Conservation (phyloP, 2,888 invertebrate genomes). For the Lithophane leautieri region DNA sequence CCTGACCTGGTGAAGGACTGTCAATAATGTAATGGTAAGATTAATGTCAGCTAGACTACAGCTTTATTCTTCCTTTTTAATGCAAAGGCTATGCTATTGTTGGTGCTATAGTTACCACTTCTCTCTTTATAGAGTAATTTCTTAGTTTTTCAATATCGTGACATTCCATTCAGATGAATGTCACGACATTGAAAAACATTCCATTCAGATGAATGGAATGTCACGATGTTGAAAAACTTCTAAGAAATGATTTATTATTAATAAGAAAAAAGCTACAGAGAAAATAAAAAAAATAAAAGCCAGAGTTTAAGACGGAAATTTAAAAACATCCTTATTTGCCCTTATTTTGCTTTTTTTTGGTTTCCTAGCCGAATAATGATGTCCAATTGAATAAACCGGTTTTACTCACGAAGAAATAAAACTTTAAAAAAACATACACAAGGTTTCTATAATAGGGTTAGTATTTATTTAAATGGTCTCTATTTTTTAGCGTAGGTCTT, state of each 20-base stretch:
- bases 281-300: no score
- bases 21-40: neutral
- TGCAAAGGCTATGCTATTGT: neutral
- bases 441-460: neutral
- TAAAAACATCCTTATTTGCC: neutral
- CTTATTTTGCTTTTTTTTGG: neutral
- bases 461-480: no score
- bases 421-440: neutral
- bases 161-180: no score
- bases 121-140: neutral
- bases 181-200: no score
- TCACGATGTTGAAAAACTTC: no score
- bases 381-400: neutral
- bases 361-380: neutral
- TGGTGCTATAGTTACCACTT: neutral
- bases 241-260: no score
- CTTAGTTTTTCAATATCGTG: neutral
- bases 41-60: neutral
- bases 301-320: no score
- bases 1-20: neutral
- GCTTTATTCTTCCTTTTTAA: neutral
- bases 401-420: neutral
- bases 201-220: no score
- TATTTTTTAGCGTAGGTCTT: neutral
- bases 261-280: no score